Evolutionary conservation across 2,888 invertebrate genomes (phyloP), one percentile per base, ranked within the genome.

Genomic region (Apotomis betuletana): DNA sequence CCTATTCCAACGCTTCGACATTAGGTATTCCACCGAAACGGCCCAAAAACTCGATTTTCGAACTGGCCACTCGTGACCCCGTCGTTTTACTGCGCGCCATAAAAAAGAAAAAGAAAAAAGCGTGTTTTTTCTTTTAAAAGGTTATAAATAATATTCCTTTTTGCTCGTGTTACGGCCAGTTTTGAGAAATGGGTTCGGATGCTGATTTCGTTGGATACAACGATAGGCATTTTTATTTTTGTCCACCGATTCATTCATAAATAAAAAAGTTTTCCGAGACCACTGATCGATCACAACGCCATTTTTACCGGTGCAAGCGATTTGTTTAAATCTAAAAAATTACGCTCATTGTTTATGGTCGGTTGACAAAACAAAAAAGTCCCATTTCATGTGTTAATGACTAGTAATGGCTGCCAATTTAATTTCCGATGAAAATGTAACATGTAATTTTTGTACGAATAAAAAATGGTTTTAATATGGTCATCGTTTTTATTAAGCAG

Each of bases 401-500:
- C 67, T 57, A 67, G 61, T 71, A 71, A 67, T 71, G n/a, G 57
- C 12, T 57, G 67, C 57, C 49, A 63, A 63, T 58, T 68, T 68
- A 72, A 68, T 72, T 58, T 54, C 54, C 62, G 58, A 68, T 68
- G 68, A 74, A 73, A 67, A 60, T 73, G 72, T 74, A 75, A 75
- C 73, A 74, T 77, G 75, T 81, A 82, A 80, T 83, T 81, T 81
- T 77, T 74, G 78, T 79, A 79, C 44, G 77, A 77, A 80, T 79
- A 77, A 80, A 79, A 79, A 80, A 80, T 79, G 76, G 81, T 80
- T 84, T 83, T 80, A 82, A 80, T 87, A 87, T 81, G 85, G 84
- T 79, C 83, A 87, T 83, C 79, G 77, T 90, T 90, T 89, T 87
- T 81, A 79, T 77, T 64, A 75, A 79, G 91, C 91, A 92, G 92